Evolutionary conservation across 2,113 vertebrate genomes (phyloP).

Genomic region (Castor canadensis): DNA sequence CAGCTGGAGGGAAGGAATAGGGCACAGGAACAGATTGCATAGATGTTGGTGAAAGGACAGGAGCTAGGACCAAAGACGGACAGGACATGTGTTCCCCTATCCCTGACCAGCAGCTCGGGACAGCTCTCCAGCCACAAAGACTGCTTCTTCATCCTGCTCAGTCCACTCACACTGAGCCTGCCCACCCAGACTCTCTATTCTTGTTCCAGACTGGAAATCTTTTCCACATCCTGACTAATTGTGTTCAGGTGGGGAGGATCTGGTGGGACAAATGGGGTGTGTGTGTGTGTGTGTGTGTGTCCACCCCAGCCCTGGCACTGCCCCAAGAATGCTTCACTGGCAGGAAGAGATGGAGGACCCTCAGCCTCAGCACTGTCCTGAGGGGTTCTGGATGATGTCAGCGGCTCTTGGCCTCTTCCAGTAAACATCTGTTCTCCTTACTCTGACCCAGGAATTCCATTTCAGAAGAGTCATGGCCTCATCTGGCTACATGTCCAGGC

Average conservation of each 20-base stretch:
- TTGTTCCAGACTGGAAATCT: constrained; percentile 30
- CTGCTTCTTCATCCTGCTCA: background rate
- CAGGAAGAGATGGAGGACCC: background rate
- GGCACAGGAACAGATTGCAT: background rate
- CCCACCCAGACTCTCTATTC: background rate
- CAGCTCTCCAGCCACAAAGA: background rate
- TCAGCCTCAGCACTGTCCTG: background rate
- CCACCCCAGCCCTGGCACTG: background rate
- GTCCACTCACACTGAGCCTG: background rate
- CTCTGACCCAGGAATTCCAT: constrained; percentile 83
- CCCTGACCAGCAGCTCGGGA: background rate
- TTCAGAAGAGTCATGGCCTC: constrained; percentile 60
- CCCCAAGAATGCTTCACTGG: background rate
- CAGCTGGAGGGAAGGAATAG: accelerated
- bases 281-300: accelerated
- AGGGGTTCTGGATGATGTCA: constrained; percentile 74
- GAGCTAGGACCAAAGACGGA: background rate
- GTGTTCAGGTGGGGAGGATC: constrained; percentile 35
- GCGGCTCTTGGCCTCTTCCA: constrained; percentile 62
- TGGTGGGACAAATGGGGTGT: background rate
- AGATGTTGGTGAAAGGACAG: background rate
- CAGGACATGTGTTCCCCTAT: background rate
- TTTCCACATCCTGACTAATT: constrained; percentile 53
- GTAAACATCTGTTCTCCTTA: constrained; percentile 85
- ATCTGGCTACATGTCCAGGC: background rate